Conservation (phyloP, 2,888 invertebrate species). For the Trypoxylon attenuatum region DNA sequence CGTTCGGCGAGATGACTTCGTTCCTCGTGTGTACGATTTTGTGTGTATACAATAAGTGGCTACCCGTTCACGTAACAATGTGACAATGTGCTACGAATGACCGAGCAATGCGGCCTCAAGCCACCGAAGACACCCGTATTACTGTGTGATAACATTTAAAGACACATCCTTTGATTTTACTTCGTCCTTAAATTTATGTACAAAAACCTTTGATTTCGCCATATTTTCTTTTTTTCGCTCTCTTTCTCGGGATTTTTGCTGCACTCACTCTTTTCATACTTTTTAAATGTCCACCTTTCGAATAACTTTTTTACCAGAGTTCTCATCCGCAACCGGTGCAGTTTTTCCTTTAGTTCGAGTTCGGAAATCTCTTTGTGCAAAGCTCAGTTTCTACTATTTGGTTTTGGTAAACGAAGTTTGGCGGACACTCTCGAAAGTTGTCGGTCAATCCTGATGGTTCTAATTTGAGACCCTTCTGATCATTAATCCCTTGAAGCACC, state of each 20-base stretch:
- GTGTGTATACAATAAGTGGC: background rate
- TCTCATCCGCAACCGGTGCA: too few species aligned
- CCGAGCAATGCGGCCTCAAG: background rate
- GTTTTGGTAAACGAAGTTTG: background rate
- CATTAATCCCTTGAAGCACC: conserved; percentile 22
- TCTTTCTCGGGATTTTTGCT: conserved; percentile 11
- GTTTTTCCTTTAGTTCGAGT: too few species aligned
- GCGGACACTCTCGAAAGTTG: too few species aligned
- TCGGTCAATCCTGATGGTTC: conserved; percentile 20
- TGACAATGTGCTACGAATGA: conserved; percentile 11
- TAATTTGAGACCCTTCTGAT: conserved; percentile 8
- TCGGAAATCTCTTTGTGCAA: background rate
- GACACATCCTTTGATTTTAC: conserved; percentile 27
- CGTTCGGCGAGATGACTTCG: conserved; percentile 32
- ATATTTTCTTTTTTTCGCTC: conserved; percentile 10
- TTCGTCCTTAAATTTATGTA: conserved; percentile 51
- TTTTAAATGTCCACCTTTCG: background rate
- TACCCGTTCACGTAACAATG: background rate
- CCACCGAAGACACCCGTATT: conserved; percentile 1
- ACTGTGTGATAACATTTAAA: conserved; percentile 26
- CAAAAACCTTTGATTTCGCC: conserved; percentile 55
- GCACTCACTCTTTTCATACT: conserved; percentile 19
- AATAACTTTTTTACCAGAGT: too few species aligned
- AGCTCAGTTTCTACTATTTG: background rate
- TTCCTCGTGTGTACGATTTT: background rate